Base-by-base conservation (phyloP, 2,797 vertebrate species). In the Mallotus villosus region DNA sequence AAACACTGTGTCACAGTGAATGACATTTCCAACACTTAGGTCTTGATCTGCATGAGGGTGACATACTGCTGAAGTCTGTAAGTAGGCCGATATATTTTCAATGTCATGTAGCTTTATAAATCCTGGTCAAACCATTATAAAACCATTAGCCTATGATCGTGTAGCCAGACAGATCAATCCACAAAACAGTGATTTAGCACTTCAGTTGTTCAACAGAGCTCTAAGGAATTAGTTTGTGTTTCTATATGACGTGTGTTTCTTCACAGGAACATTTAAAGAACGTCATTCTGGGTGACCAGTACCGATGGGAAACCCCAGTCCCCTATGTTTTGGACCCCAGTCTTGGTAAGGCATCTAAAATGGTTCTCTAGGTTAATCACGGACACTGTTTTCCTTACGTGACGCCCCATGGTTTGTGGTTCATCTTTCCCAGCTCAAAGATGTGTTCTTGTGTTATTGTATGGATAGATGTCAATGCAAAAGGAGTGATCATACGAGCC, bases 381-480 rank as follows among this genome's bases (percentile, higher is more conserved):
- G 22, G 2, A 21, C 9, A 59, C 3, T 60, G n/a, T 60, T 11
- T 12, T 14, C 49, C 12, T 16, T 17, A 51, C 49, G 2, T 2
- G 49, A 51, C 8, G 49, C 17, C 49, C 49, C 11, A 51, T 16
- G 12, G 4, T 17, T 51, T 17, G 17, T 16, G 2, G 5, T 14
- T 17, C 49, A 51, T 14, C 49, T 51, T 51, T 51, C 32, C 49
- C 12, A 17, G 7, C 49, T 17, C 0, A 51, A 51, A 51, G 49
- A 3, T 51, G 49, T 16, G 12, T 51, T 16, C 0, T 17, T 49
- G n/a, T 8, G 32, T 34, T 34, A 34, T 27, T 37, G 11, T 32
- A 59, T 69, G 71, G 74, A 60, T 67, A 97, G 96, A 94, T 17
- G 81, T 95, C 63, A 95, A 97, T 71, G 93, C 94, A 5, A 96